Conservation (phyloP, 1,140 invertebrate species). For the Diprion similis region DNA sequence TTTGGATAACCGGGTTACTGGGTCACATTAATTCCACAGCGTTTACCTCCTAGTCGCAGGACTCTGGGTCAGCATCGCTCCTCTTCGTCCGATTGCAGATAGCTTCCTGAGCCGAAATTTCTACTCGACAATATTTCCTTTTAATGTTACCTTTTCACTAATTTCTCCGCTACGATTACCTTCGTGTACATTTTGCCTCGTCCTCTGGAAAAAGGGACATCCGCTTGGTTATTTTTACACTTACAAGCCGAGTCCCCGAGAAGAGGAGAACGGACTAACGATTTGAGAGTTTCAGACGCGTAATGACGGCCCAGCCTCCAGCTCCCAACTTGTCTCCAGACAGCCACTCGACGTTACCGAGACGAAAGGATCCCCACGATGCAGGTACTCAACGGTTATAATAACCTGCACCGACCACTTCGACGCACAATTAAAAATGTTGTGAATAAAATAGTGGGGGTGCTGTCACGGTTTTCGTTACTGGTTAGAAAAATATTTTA, state of each 20-base stretch:
- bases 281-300: conserved; percentile 2
- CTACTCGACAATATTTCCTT: no score
- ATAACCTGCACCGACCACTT: not conserved
- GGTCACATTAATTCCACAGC: conserved; percentile 38
- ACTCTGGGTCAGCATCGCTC: not conserved
- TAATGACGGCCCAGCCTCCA: not conserved
- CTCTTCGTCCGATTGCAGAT: no score
- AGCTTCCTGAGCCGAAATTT: no score
- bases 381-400: not conserved
- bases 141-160: no score
- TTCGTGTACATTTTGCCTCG: not conserved
- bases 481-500: no score
- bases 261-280: not conserved
- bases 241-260: not conserved
- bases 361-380: not conserved
- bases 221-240: not conserved
- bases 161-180: no score
- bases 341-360: not conserved
- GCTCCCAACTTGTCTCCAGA: not conserved
- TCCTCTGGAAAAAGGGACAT: not conserved
- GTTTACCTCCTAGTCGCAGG: conserved; percentile 13
- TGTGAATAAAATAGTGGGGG: no score
- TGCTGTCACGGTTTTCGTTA: no score
- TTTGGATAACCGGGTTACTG: conserved; percentile 34
- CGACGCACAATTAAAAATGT: not conserved